phyloP scores from a whole-genome alignment of 2,888 invertebrate genomes.

The Dasypogon diadema region DNA sequence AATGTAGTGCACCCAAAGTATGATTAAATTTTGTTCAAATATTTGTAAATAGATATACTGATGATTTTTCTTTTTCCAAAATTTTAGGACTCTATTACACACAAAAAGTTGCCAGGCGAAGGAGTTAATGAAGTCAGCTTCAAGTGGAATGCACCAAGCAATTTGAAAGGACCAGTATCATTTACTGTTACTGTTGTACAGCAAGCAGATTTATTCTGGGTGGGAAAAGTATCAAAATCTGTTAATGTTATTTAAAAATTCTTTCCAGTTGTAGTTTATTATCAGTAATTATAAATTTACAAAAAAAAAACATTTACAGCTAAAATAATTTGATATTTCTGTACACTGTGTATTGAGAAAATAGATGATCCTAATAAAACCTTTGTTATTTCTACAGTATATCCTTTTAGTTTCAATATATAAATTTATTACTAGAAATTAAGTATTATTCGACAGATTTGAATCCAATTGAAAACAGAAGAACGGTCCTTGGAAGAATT shows the following conservation, averaged over 20 bases:
- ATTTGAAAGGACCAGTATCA: conserved; percentile 73
- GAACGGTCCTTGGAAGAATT: too few relatives aligned
- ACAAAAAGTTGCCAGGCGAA: conserved; percentile 74
- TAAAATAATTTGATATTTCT: too few relatives aligned
- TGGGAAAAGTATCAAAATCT: conserved; percentile 74
- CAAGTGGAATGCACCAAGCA: conserved; percentile 76
- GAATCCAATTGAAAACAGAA: too few relatives aligned
- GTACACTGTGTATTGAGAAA: too few relatives aligned
- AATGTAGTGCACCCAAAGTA: conserved; percentile 62
- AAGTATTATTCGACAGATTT: too few relatives aligned
- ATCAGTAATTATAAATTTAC: too few relatives aligned
- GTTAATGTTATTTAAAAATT: conserved; percentile 69
- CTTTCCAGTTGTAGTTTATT: background rate
- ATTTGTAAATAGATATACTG: conserved; percentile 1
- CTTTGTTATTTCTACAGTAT: too few relatives aligned
- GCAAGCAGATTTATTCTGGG: conserved; percentile 81
- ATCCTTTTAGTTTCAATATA: too few relatives aligned
- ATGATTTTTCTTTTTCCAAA: too few relatives aligned
- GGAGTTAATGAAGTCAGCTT: conserved; percentile 72
- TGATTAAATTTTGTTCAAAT: conserved; percentile 52
- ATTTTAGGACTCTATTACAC: conserved; percentile 78
- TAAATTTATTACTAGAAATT: too few relatives aligned
- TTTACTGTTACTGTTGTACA: conserved; percentile 79
- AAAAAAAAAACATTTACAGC: too few relatives aligned
- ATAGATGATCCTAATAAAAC: too few relatives aligned